Conservation (phyloP, 2,888 invertebrate species). For the Cephonodes hylas region DNA sequence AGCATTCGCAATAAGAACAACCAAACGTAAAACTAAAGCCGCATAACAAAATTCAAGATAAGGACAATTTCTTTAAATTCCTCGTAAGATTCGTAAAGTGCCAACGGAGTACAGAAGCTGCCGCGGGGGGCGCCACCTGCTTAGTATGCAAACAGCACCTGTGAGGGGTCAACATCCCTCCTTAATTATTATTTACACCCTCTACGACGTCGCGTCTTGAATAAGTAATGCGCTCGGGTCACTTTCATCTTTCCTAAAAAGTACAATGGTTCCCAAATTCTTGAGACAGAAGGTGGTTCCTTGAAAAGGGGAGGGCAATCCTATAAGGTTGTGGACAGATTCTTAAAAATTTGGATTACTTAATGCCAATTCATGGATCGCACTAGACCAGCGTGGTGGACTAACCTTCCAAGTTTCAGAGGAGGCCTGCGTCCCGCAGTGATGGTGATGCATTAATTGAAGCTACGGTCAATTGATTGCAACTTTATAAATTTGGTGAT, state of each 20-base stretch:
- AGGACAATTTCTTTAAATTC: background rate
- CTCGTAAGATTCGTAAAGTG: background rate
- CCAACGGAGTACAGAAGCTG: background rate
- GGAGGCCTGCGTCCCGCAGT: no score
- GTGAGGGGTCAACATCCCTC: slow-evolving; percentile 17
- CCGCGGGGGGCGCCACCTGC: slow-evolving; percentile 8
- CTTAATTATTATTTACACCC: slow-evolving; percentile 21
- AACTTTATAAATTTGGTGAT: no score
- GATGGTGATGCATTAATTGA: no score
- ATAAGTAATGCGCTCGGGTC: slow-evolving; percentile 16
- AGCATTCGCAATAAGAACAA: background rate
- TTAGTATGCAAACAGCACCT: slow-evolving; percentile 18
- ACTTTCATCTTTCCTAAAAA: slow-evolving; percentile 14
- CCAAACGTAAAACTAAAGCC: background rate
- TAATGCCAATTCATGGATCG: no score
- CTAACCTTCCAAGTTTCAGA: no score
- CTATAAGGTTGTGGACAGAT: no score
- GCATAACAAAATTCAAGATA: background rate
- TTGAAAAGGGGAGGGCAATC: no score
- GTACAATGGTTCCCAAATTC: background rate
- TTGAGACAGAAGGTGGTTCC: background rate
- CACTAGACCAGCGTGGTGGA: no score
- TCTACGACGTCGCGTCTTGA: slow-evolving; percentile 15
- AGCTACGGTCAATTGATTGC: no score
- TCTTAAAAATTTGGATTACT: no score